Conservation (phyloP, 2,797 vertebrate species). For the Halcyon badia region DNA sequence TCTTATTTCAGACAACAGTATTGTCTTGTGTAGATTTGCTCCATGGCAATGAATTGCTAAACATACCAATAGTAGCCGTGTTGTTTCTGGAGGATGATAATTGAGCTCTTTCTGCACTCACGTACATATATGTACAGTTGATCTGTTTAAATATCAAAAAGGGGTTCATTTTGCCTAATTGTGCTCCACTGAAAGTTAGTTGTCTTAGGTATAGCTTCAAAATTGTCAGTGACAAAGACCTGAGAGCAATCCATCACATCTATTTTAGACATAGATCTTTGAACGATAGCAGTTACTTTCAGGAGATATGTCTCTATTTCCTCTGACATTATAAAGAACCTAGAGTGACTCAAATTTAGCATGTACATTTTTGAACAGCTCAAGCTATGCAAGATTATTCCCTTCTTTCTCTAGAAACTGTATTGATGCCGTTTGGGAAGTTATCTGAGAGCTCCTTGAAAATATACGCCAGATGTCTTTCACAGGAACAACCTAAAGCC, state of each 20-base stretch:
- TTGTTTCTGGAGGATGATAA: neutral
- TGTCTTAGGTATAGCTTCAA: neutral
- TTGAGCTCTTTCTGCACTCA: neutral
- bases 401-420: neutral
- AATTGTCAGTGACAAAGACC: neutral
- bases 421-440: neutral
- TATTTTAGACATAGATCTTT: neutral
- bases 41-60: neutral
- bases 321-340: neutral
- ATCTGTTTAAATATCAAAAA: neutral
- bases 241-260: neutral
- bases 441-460: neutral
- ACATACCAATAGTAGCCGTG: neutral
- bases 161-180: neutral
- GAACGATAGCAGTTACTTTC: neutral
- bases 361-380: neutral
- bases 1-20: neutral
- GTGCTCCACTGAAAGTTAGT: neutral
- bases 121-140: neutral
- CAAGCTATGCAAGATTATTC: neutral
- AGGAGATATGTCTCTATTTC: neutral
- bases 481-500: neutral
- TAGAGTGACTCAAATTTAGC: neutral
- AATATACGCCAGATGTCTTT: neutral
- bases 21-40: neutral